Base-by-base conservation (phyloP, 2,888 invertebrate species). In the Phytoseiulus persimilis region DNA sequence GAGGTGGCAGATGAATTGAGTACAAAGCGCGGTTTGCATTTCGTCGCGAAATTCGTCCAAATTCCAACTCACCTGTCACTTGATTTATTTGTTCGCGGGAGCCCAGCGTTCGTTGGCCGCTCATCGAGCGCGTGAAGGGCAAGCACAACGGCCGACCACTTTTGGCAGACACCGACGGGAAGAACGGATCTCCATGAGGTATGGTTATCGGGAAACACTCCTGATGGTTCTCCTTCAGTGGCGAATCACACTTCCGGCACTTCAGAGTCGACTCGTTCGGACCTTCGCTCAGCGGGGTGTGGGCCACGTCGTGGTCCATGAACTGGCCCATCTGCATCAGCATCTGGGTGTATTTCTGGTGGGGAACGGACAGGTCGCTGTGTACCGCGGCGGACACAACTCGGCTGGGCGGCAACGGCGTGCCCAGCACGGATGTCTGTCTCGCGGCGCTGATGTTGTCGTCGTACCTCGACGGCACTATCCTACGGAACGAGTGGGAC, bases 301-400 rank as follows among this genome's bases (percentile, higher is more conserved):
- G 95, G 0, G 97, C 97, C 90, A 98, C 94, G 92, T 98, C 98
- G 93, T 98, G 98, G 93, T 98, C 98, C 32, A 98, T 93, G 92
- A 98, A 93, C 92, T 98, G 97, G 0, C 97, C 97, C 92, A 95
- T 97, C 93, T 98, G 97, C 98, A 98, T 98, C 83, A 96, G 95
- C 96, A 97, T 96, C 31, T 98, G 93, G 0, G 97, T 96, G 93
- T 97, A 97, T 14, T 96, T 94, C 0, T 95, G 95, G 92, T 97
- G 96, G 45, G 97, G 93, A 92, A 97, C 96, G 46, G 96, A 96
- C 90, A 97, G 96, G 92, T 97, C 97, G 0, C 96, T 96, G 93
- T 98, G 98, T 89, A 98, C 95, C 0, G 95, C 95, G 0, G 96
- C 96, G 0, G 97, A 97, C 83, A 98, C 95, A 0, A 95, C 94